These are phyloP conservation scores for Sympetrum striolatum DNA, from an alignment of 2,888 invertebrate species.

Conservation along the genomic window DNA sequence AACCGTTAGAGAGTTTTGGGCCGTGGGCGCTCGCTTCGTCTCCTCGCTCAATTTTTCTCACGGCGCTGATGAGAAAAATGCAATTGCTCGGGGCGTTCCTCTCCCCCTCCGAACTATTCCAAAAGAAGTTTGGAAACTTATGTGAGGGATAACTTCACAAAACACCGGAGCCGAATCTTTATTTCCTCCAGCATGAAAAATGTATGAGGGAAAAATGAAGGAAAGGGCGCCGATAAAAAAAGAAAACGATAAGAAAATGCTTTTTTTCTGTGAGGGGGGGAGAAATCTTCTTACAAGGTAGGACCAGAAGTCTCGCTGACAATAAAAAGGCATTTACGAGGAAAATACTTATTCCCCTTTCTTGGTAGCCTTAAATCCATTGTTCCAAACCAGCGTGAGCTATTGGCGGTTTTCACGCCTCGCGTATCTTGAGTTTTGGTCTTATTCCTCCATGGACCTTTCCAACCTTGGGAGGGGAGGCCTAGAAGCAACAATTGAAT, in stretches of 20 bases:
- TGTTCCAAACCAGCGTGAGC: not conserved
- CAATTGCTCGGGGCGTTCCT: not conserved
- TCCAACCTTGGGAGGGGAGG: not conserved
- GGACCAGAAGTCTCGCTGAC: not conserved
- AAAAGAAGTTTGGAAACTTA: slow-evolving; percentile 33
- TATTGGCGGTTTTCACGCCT: not conserved
- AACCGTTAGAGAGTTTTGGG: not conserved
- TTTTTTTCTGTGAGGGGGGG: not conserved
- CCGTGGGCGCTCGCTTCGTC: not conserved
- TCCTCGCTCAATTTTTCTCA: not conserved
- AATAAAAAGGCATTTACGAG: not conserved
- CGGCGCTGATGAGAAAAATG: slow-evolving; percentile 2
- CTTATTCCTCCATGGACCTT: not conserved
- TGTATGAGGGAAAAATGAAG: not conserved
- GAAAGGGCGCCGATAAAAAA: not conserved
- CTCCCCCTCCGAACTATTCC: not conserved
- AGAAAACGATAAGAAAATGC: not conserved
- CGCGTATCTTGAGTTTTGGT: not conserved
- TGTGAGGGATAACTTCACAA: slow-evolving; percentile 26
- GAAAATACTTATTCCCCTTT: not conserved
- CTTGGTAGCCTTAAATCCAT: not conserved
- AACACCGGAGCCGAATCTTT: not conserved
- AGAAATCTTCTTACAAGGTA: not conserved
- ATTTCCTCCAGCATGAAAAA: not conserved
- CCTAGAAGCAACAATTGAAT: no score